These are phyloP conservation scores for Mus spretus DNA, from an alignment of 2,797 vertebrate genomes.

Conservation along the genomic window DNA sequence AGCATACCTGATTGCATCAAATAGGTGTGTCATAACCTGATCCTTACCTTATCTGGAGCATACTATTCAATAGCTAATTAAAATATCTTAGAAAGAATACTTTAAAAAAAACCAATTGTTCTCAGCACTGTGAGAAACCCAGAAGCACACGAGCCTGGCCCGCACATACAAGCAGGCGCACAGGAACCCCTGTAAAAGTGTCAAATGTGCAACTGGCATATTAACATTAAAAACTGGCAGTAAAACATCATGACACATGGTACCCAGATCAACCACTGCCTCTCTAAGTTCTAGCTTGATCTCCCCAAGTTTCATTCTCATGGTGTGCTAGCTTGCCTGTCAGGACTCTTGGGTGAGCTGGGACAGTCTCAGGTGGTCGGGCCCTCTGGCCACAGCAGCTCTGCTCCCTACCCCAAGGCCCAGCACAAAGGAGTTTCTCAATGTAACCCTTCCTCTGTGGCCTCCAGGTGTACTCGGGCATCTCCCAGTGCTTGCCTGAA, in stretches of 20 bases:
- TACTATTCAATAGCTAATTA: slow-evolving; percentile 7
- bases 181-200: background rate
- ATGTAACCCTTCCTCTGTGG: background rate
- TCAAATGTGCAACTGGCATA: background rate
- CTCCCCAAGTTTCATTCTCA: background rate
- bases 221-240: background rate
- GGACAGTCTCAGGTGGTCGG: background rate
- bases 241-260: background rate
- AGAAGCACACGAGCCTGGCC: background rate
- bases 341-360: background rate
- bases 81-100: slow-evolving; percentile 23
- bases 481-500: background rate
- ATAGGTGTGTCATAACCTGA: slow-evolving; percentile 28
- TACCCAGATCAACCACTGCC: background rate
- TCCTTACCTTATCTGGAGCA: slow-evolving; percentile 22
- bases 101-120: background rate
- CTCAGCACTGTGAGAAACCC: slow-evolving; percentile 41
- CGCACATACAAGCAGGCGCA: background rate
- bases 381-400: background rate
- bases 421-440: background rate
- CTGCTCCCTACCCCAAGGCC: background rate
- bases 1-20: background rate
- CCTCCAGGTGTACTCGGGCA: background rate
- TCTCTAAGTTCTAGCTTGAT: background rate
- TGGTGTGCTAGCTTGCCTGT: background rate